Base-by-base conservation (phyloP, 2,888 invertebrate genomes). In the Lochmaea capreae region DNA sequence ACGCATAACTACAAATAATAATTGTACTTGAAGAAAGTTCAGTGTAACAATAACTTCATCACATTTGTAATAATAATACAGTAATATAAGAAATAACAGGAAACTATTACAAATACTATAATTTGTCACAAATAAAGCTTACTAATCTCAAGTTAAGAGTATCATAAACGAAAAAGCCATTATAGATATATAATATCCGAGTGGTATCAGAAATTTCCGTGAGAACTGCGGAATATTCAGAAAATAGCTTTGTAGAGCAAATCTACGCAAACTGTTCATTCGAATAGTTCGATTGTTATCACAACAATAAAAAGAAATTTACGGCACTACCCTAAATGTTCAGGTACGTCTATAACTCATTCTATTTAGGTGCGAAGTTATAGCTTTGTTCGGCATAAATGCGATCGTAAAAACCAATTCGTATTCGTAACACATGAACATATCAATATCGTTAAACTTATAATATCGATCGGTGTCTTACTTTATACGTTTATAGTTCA, bases 391-490 rank as follows among this genome's bases (percentile, higher is more conserved):
- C 73, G 54, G 66, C 71, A 59, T 66, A 71, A 76, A 73, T 62
- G 77, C 65, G 9, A 67, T 74, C 75, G 75, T 77, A 74, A 74
- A 74, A 65, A 69, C 67, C 73, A 54, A 74, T 77, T 72, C 75
- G 75, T 74, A 77, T 77, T 73, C 75, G 73, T 77, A 77, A 75
- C 77, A 73, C 70, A 75, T 67, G 72, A 72, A 61, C 77, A 75
- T 77, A 75, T 75, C 77, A 77, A 75, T 77, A 77, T 62, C 75
- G 72, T 72, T 75, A 69, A 70, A 73, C 22, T 62, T 69, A 61
- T 18, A 69, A 65, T 63, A 73, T 74, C 65, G 49, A 61, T 65
- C 72, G 69, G 73, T 71, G 62, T 69, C 72, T 72, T 76, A 73
- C 71, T 75, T 43, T n/a, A n/a, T 10, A 2, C 11, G 9, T 18